These are phyloP conservation scores for Lepidochitona cinerea DNA, from an alignment of 2,888 invertebrate genomes.

Conservation along the genomic window DNA sequence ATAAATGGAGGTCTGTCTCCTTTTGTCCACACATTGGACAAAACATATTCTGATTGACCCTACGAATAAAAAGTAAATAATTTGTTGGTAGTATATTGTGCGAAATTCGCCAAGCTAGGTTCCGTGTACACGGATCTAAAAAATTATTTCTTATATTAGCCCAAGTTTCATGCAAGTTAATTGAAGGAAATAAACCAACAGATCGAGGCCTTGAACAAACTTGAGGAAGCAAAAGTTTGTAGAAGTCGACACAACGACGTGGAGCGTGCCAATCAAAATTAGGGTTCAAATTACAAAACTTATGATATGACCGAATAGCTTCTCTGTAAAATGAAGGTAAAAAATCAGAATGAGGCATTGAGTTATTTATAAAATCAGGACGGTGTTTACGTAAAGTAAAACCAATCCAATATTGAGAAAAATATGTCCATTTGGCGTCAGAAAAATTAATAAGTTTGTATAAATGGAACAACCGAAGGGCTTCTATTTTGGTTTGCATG, in stretches of 20 bases:
- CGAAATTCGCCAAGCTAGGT: background rate
- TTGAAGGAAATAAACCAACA: background rate
- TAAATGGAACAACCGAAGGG: constrained; percentile 9
- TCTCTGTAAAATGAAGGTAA: constrained; percentile 17
- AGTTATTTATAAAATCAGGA: constrained; percentile 3
- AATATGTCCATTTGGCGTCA: constrained; percentile 19
- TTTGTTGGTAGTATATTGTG: constrained; percentile 2
- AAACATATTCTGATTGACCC: background rate
- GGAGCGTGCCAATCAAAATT: constrained; percentile 2
- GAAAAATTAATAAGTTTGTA: constrained; percentile 9
- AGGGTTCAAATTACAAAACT: background rate
- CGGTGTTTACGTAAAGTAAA: constrained; percentile 10
- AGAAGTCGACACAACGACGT: background rate
- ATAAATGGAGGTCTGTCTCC: background rate
- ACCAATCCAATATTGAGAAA: constrained; percentile 29
- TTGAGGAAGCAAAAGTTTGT: background rate
- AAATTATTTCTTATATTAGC: background rate
- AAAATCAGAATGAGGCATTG: constrained; percentile 20
- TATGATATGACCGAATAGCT: background rate
- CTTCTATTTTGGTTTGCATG: background rate
- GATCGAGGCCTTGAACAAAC: background rate
- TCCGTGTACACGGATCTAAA: background rate
- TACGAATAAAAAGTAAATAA: background rate
- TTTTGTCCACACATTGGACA: background rate
- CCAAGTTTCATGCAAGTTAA: background rate